Base-by-base conservation (phyloP, 2,888 invertebrate species). In the Drosophila fulvimacula region DNA sequence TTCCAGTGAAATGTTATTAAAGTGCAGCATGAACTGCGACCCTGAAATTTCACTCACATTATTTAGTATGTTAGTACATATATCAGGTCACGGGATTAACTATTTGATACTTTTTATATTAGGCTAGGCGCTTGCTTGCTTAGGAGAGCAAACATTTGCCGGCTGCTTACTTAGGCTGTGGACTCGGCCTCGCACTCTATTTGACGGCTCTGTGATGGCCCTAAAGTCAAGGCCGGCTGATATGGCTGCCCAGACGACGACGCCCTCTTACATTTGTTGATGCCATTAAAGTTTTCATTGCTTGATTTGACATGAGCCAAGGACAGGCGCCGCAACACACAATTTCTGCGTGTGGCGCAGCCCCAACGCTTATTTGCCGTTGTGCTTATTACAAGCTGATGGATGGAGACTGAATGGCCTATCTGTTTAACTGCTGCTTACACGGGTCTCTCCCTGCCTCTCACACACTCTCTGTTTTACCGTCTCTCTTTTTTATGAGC, bases 281-380 rank as follows among this genome's bases (percentile, higher is more conserved):
- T 68, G 65, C 61, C 73, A 78, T 77, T 76, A 64, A 73, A 80
- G 77, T 73, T 73, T 76, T 76, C 69, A 78, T 78, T 52, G 81
- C 81, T 63, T 69, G 58, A 80, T 76, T 76, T 72, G 57, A 75
- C 66, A 61, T 41, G 78, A 39, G 24, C 41, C 36, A 41, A 34
- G 59, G 46, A 36, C 36, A 44, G 24, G 13, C 60, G 39, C n/a
- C 53, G 27, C 32, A 19, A 36, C 41, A 44, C 11, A 15, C 17
- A 41, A 61, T 68, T 57, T 46, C 58, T 74, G 27, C 61, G 51
- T 75, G 55, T 39, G 57, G 44, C 69, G 36, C 69, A 74, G 75
- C 74, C 60, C 51, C 60, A 52, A 42, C 61, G 52, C 55, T 72
- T 56, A 76, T 56, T 46, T 76, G 55, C 51, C 15, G 44, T 58